Conservation (phyloP, 2,797 vertebrate genomes). For the Urosaurus nigricauda region DNA sequence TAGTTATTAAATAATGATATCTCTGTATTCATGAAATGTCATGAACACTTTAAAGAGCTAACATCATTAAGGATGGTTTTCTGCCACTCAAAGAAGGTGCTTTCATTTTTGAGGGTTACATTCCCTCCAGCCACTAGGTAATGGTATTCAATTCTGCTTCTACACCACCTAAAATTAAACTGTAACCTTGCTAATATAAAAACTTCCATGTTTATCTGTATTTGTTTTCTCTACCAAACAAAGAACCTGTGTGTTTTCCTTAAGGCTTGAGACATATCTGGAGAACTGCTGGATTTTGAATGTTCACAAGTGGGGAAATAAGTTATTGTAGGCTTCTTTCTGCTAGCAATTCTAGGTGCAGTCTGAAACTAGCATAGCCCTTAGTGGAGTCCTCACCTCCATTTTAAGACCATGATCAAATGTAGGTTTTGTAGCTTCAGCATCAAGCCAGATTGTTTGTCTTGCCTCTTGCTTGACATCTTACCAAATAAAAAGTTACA, state of each 20-base stretch:
- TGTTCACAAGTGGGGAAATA: not conserved
- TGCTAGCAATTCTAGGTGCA: not conserved
- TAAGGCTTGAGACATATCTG: not conserved
- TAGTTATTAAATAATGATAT: too few species aligned
- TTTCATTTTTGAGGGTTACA: not conserved
- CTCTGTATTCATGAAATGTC: too few species aligned
- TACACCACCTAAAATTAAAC: not conserved
- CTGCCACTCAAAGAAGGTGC: not conserved
- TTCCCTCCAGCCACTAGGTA: not conserved
- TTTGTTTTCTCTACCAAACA: not conserved
- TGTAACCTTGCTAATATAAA: not conserved
- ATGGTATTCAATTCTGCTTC: not conserved
- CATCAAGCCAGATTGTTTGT: not conserved
- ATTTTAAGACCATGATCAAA: not conserved
- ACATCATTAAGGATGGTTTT: not conserved
- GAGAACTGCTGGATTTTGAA: not conserved
- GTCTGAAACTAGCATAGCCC: not conserved
- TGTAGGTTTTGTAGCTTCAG: not conserved
- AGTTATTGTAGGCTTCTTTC: not conserved
- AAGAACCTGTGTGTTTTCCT: not conserved
- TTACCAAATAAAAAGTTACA: not conserved
- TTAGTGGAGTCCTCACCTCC: not conserved
- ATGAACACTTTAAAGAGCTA: not conserved
- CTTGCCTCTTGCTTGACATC: not conserved
- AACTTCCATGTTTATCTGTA: not conserved